A percentile compares a stretch with the other conserved stretches of the same genome.
phyloP scores from a whole-genome alignment of 2,113 vertebrate species.

The Laticauda colubrina region DNA sequence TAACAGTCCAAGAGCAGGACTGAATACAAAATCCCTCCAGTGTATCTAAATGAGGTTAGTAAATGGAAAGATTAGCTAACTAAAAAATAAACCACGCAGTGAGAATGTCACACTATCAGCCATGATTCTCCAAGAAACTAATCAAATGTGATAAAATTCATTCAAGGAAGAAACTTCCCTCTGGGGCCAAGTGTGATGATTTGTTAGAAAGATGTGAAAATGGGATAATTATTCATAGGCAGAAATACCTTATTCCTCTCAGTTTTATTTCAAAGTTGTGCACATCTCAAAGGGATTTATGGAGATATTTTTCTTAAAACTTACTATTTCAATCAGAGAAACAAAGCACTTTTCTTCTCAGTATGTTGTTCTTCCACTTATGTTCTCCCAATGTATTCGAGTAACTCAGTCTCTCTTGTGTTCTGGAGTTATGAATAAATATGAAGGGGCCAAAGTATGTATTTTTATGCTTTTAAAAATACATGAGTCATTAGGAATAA shows the following conservation, averaged over 20 bases:
- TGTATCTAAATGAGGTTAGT: background rate
- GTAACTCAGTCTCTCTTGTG: background rate
- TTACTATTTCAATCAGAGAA: background rate
- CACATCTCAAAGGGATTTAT: background rate
- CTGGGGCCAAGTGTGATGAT: background rate
- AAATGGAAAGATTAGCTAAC: background rate
- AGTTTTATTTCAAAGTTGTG: background rate
- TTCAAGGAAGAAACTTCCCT: background rate
- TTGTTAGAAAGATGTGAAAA: conserved; percentile 1
- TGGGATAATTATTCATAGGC: background rate
- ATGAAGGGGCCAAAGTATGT: background rate
- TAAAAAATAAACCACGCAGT: background rate
- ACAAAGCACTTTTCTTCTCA: background rate
- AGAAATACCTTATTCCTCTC: background rate
- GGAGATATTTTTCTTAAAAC: background rate
- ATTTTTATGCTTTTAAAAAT: background rate
- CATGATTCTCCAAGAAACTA: conserved; percentile 4
- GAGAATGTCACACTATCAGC: background rate
- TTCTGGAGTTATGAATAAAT: background rate
- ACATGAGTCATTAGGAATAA: background rate
- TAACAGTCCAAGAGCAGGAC: background rate
- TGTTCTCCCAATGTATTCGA: background rate
- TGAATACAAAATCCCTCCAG: background rate
- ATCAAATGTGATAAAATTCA: conserved; percentile 13
- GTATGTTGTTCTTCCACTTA: background rate